Conservation (phyloP, 2,113 vertebrate genomes). For the Mormyrus iriodes region DNA sequence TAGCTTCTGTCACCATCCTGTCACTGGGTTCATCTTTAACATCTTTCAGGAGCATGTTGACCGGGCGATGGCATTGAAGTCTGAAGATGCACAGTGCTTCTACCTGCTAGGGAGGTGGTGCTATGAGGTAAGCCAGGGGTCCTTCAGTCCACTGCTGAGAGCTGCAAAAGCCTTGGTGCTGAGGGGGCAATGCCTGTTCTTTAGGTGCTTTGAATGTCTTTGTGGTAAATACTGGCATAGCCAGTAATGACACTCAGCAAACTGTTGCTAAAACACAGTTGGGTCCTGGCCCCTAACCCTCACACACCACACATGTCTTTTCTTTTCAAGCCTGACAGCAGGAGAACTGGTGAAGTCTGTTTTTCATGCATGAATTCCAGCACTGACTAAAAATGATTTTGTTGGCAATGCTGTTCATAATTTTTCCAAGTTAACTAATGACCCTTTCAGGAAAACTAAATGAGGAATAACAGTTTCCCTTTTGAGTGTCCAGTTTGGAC, state of each 20-base stretch:
- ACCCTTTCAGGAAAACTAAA: not conserved
- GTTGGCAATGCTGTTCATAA: not conserved
- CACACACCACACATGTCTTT: not conserved
- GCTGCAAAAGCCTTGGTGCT: not conserved
- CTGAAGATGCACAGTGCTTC: constrained; percentile 57
- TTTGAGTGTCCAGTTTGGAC: not conserved
- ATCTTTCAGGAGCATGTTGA: constrained; percentile 59
- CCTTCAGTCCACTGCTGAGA: not conserved
- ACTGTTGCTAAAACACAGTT: constrained; percentile 3
- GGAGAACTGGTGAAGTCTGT: not conserved
- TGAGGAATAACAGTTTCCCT: not conserved
- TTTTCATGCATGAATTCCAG: constrained; percentile 5
- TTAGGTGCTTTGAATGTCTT: constrained; percentile 27
- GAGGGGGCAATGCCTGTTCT: constrained; percentile 27
- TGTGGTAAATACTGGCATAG: not conserved
- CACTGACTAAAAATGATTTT: constrained; percentile 9
- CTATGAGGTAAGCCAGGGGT: constrained; percentile 52
- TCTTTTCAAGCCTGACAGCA: not conserved
- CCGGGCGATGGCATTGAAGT: constrained; percentile 45
- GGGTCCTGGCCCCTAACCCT: not conserved
- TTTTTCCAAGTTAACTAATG: not conserved
- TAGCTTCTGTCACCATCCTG: not conserved
- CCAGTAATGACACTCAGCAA: not conserved
- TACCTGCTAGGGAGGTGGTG: constrained; percentile 64
- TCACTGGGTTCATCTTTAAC: not conserved